phyloP scores from a whole-genome alignment of 1,140 invertebrate species.

The Hirudo medicinalis region DNA sequence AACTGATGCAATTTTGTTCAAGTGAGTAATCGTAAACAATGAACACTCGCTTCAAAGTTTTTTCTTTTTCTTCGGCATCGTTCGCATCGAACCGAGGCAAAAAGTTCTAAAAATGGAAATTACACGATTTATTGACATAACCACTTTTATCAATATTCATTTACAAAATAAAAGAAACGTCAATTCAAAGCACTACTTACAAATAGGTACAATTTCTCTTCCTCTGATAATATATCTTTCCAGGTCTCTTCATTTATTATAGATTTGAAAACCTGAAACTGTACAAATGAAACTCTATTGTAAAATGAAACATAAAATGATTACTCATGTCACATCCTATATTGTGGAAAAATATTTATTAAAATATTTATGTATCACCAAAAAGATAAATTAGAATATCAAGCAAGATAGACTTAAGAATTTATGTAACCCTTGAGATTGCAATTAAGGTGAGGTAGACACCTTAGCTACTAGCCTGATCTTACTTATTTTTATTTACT shows the following conservation, averaged over 20 bases:
- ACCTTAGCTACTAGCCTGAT: no score
- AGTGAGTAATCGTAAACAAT: background rate
- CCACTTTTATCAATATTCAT: background rate
- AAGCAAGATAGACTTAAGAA: no score
- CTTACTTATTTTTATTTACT: no score
- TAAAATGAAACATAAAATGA: no score
- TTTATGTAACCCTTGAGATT: no score
- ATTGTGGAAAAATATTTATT: no score
- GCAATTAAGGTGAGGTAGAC: no score
- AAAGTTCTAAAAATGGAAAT: background rate
- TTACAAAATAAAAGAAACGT: background rate
- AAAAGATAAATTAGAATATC: no score
- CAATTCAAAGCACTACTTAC: background rate
- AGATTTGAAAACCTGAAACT: constrained; percentile 1
- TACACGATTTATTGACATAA: background rate
- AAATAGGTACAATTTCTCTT: background rate
- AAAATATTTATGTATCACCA: no score
- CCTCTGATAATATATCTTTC: background rate
- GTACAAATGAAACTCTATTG: background rate
- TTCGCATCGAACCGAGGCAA: background rate
- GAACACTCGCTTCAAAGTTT: background rate
- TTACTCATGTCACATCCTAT: no score
- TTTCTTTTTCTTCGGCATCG: background rate
- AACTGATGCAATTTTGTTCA: background rate
- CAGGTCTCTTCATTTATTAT: background rate